Conservation (phyloP, 2,797 vertebrate species). For the Enteromius afrohamiltoni region DNA sequence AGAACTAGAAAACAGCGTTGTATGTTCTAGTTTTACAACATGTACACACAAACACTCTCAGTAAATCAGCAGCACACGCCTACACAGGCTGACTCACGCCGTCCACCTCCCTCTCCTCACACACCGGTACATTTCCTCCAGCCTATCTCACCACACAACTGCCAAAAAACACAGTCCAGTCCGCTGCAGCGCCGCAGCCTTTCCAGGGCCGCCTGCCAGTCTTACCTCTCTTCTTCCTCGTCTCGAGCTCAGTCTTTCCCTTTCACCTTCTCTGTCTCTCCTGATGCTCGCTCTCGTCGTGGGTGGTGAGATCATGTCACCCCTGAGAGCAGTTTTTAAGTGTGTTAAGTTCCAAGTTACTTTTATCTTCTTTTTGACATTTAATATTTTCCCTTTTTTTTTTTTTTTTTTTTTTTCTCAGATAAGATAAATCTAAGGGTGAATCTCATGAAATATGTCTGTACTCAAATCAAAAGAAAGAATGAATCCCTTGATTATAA, state of each 20-base stretch:
- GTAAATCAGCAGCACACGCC: conserved; percentile 52
- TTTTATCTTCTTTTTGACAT: not conserved
- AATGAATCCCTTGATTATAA: not conserved
- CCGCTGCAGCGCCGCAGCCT: not conserved
- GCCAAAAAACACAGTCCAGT: conserved; percentile 14
- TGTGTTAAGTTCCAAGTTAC: not conserved
- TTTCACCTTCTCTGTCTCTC: conserved; percentile 31
- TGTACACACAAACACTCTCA: not conserved
- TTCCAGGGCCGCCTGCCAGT: conserved; percentile 14
- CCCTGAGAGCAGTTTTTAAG: conserved; percentile 15
- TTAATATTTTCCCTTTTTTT: no score
- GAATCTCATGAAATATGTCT: not conserved
- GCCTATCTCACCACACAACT: conserved; percentile 18
- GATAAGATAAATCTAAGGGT: not conserved
- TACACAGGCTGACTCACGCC: conserved; percentile 68
- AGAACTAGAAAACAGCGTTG: not conserved
- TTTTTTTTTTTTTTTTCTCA: no score
- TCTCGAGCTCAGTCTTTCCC: conserved; percentile 30
- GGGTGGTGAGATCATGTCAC: conserved; percentile 27
- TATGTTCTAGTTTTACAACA: not conserved
- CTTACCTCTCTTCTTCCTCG: conserved; percentile 3
- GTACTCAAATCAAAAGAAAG: not conserved
- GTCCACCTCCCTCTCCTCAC: conserved; percentile 55
- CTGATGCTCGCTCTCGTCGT: conserved; percentile 25
- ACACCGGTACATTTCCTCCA: conserved; percentile 51